phyloP scores from a whole-genome alignment of 2,888 invertebrate genomes.

The Empis livida region DNA sequence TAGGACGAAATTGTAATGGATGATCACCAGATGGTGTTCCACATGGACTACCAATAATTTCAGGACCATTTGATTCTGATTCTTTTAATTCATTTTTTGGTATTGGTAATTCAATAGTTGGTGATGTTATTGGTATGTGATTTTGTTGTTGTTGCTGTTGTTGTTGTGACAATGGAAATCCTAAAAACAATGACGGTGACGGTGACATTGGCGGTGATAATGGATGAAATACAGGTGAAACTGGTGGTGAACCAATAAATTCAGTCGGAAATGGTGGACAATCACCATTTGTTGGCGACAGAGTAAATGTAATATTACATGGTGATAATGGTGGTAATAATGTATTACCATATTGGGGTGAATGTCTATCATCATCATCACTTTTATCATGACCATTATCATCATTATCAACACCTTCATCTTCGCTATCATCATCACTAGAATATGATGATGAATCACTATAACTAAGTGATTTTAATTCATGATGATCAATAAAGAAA shows the following conservation, averaged over 20 bases:
- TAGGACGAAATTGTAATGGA: constrained; percentile 33
- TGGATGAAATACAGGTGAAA: constrained; percentile 27
- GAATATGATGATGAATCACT: constrained; percentile 40
- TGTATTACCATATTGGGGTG: constrained; percentile 30
- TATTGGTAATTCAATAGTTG: constrained; percentile 45
- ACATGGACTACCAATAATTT: constrained; percentile 9
- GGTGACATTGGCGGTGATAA: constrained; percentile 22
- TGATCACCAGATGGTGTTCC: constrained; percentile 21
- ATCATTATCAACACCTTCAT: constrained; percentile 29
- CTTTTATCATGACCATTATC: constrained; percentile 37
- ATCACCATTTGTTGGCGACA: constrained; percentile 43
- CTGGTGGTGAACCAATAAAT: constrained; percentile 28
- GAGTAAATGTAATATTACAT: constrained; percentile 48
- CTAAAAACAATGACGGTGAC: constrained; percentile 18
- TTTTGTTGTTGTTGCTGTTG: background rate
- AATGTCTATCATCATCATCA: constrained; percentile 28
- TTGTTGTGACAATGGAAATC: constrained; percentile 10
- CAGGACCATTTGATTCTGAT: constrained; percentile 11
- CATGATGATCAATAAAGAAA: constrained; percentile 29
- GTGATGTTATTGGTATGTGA: constrained; percentile 35
- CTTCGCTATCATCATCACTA: constrained; percentile 33
- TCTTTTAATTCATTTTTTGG: constrained; percentile 9
- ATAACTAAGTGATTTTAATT: constrained; percentile 35
- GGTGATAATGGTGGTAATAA: constrained; percentile 40
- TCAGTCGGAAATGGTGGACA: constrained; percentile 31